Conservation (phyloP, 2,113 vertebrate species). For the Hymenochirus boettgeri region DNA sequence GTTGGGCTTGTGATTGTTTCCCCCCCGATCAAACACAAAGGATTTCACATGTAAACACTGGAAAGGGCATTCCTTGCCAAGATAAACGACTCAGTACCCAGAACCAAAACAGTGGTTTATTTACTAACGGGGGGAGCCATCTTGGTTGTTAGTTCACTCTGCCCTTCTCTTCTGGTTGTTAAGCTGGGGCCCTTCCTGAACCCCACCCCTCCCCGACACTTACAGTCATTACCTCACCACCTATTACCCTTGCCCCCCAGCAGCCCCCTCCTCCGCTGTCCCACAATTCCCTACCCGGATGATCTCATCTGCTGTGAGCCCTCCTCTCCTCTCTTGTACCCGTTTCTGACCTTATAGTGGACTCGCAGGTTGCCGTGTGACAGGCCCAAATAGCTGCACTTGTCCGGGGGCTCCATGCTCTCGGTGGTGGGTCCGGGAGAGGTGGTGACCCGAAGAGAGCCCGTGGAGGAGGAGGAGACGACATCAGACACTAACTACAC, state of each 20-base stretch:
- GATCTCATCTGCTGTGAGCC: not conserved
- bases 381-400: slow-evolving; percentile 97
- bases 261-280: too few species aligned
- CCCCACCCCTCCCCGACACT: not conserved
- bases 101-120: too few species aligned
- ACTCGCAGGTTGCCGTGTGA: slow-evolving; percentile 97
- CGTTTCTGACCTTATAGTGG: slow-evolving; percentile 87
- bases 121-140: too few species aligned
- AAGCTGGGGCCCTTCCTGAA: not conserved
- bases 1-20: too few species aligned
- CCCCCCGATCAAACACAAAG: too few species aligned
- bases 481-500: slow-evolving; percentile 14
- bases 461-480: slow-evolving; percentile 19
- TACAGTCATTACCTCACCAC: too few species aligned
- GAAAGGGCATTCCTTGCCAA: too few species aligned
- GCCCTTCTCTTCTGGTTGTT: not conserved
- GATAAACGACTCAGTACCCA: too few species aligned
- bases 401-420: slow-evolving; percentile 98
- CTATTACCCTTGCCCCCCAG: too few species aligned
- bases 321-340: slow-evolving; percentile 3
- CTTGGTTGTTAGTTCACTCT: too few species aligned
- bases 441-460: slow-evolving; percentile 21
- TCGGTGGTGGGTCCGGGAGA: slow-evolving; percentile 75
- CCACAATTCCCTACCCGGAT: not conserved
- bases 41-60: too few species aligned